A percentile compares a stretch with the other conserved stretches of the same genome.
phyloP scores from a whole-genome alignment of 2,797 vertebrate genomes.

The Leptodactylus fallax region DNA sequence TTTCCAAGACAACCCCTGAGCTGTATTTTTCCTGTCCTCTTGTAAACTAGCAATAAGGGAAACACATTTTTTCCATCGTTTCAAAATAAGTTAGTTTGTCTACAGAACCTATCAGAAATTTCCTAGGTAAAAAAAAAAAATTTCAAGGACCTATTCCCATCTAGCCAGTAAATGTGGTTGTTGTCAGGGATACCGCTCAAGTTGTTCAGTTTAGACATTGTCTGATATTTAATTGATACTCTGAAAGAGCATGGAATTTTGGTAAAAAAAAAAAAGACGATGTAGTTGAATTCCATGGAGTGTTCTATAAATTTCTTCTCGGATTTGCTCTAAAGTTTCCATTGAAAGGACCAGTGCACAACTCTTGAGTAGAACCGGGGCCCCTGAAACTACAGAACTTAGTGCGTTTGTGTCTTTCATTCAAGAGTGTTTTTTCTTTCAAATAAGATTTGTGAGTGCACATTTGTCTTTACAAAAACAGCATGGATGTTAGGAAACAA shows the following conservation, averaged over 20 bases:
- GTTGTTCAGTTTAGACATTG: neutral
- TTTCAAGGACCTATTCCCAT: neutral
- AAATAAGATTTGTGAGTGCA: too few species aligned
- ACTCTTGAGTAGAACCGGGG: neutral
- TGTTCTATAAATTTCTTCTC: neutral
- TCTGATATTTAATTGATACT: slow-evolving; percentile 26
- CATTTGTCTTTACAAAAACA: slow-evolving; percentile 7
- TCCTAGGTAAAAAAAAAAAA: slow-evolving; percentile 14
- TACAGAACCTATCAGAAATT: slow-evolving; percentile 5
- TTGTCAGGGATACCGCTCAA: neutral
- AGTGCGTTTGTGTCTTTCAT: neutral
- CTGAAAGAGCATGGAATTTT: slow-evolving; percentile 23
- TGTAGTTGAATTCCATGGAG: neutral
- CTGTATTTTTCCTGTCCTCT: slow-evolving; percentile 1
- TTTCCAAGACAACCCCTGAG: slow-evolving; percentile 50
- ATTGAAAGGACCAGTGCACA: neutral
- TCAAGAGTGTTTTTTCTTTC: neutral
- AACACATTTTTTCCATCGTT: slow-evolving; percentile 33
- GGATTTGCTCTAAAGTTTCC: neutral
- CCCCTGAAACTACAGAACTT: neutral
- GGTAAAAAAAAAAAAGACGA: neutral
- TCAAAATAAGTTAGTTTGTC: slow-evolving; percentile 41
- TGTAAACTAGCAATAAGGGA: slow-evolving; percentile 8
- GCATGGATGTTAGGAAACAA: neutral
- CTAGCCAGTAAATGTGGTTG: slow-evolving; percentile 20